A percentile compares a stretch with the other conserved stretches of the same genome.
These are phyloP conservation scores for Phainopepla nitens DNA, from an alignment of 2,113 vertebrate species.

Conservation along the genomic window DNA sequence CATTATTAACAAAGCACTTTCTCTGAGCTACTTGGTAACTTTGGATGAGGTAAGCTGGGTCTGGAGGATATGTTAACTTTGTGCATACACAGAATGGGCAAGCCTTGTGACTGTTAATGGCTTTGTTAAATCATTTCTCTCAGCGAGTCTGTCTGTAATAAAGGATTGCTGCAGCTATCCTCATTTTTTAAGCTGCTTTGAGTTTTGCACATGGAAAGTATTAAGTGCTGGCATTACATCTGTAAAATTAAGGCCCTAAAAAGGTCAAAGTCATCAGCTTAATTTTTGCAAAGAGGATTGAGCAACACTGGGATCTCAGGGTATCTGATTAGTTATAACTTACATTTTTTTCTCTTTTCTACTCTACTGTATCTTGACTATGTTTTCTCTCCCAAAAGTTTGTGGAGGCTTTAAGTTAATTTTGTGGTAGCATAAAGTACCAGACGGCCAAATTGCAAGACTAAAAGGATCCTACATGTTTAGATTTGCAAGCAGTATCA, in stretches of 20 bases:
- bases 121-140: slow-evolving; percentile 57
- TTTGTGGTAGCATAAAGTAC: background rate
- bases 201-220: slow-evolving; percentile 31
- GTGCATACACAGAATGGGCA: background rate
- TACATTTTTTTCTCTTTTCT: background rate
- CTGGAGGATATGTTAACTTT: slow-evolving; percentile 13
- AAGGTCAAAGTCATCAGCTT: slow-evolving; percentile 58
- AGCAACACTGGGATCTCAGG: background rate
- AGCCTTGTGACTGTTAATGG: slow-evolving; percentile 44
- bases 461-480: background rate
- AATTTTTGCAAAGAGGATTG: slow-evolving; percentile 26
- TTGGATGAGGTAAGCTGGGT: background rate
- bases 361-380: background rate
- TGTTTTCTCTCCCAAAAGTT: background rate
- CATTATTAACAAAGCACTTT: background rate
- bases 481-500: background rate
- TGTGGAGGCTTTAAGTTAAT: background rate
- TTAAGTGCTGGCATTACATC: slow-evolving; percentile 19
- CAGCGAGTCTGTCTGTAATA: slow-evolving; percentile 5
- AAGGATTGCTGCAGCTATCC: slow-evolving; percentile 36
- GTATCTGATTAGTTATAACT: background rate
- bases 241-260: slow-evolving; percentile 46
- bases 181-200: slow-evolving; percentile 56
- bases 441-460: background rate
- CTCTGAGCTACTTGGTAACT: slow-evolving; percentile 24